Percentiles rank a stretch among this genome's conserved stretches.
phyloP scores from a whole-genome alignment of 2,113 vertebrate genomes.

The Nerophis lumbriciformis region DNA sequence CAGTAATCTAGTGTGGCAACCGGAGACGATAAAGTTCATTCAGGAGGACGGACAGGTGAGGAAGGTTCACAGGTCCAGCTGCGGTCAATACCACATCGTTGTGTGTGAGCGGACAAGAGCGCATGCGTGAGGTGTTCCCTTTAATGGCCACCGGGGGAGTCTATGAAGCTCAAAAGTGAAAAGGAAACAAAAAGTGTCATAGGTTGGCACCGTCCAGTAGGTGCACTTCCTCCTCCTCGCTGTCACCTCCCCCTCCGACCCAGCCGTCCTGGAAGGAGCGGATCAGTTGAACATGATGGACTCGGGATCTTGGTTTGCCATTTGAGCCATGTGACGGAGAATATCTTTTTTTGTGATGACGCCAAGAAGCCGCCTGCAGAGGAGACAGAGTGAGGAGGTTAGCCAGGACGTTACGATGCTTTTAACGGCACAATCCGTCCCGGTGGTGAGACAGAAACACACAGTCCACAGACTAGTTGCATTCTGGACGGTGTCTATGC shows the following conservation, averaged over 20 bases:
- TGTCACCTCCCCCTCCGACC: slow-evolving; percentile 68
- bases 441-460: neutral
- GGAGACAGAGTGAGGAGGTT: slow-evolving; percentile 35
- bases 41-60: too few relatives aligned
- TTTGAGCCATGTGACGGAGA: slow-evolving; percentile 99
- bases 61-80: too few relatives aligned
- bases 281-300: slow-evolving; percentile 99
- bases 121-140: neutral
- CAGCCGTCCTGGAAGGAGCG: slow-evolving; percentile 73
- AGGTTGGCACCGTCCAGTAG: slow-evolving; percentile 86
- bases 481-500: neutral
- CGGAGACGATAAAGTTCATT: too few relatives aligned
- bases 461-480: neutral
- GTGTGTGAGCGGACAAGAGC: neutral
- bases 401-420: neutral
- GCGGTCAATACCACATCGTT: neutral
- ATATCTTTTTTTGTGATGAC: slow-evolving; percentile 99
- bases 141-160: neutral
- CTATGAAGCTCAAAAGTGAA: slow-evolving; percentile 10
- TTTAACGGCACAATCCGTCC: neutral
- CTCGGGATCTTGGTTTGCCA: slow-evolving; percentile 96
- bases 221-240: slow-evolving; percentile 85
- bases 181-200: slow-evolving; percentile 53
- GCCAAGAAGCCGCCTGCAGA: slow-evolving; percentile 95
- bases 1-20: too few relatives aligned